Conservation (phyloP, 2,888 invertebrate species). For the Cryptus viduatorius region DNA sequence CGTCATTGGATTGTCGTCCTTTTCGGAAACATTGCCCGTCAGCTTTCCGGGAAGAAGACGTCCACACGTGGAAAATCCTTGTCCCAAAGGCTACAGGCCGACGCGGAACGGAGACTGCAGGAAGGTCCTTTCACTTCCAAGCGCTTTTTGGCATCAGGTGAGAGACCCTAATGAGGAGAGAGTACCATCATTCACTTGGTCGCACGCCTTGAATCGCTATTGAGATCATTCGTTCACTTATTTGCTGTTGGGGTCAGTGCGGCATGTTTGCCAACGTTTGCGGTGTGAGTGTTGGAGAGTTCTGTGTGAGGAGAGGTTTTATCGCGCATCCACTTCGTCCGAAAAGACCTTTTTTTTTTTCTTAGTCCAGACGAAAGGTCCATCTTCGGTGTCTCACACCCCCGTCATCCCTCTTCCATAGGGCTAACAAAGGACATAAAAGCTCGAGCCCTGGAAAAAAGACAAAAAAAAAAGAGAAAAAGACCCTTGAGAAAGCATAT, state of each 20-base stretch:
- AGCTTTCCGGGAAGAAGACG: constrained; percentile 49
- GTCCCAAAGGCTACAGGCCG: constrained; percentile 49
- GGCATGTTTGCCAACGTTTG: neutral
- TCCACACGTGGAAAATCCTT: constrained; percentile 32
- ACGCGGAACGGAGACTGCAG: constrained; percentile 37
- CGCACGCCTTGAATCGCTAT: constrained; percentile 29
- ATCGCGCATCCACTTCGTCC: constrained; percentile 34
- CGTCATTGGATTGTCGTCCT: neutral
- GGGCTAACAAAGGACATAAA: constrained; percentile 63
- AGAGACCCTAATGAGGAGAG: constrained; percentile 54
- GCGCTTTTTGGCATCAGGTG: constrained; percentile 44
- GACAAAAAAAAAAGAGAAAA: constrained; percentile 2
- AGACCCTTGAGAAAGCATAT: constrained; percentile 59
- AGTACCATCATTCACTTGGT: constrained; percentile 48
- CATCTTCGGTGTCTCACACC: constrained; percentile 32
- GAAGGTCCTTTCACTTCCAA: neutral
- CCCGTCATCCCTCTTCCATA: constrained; percentile 43
- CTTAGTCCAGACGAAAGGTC: constrained; percentile 15
- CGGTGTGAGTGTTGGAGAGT: neutral
- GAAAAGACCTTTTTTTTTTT: constrained; percentile 27
- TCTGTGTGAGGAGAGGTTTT: constrained; percentile 30
- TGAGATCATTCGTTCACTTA: constrained; percentile 3
- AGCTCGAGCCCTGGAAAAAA: constrained; percentile 43
- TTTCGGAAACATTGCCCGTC: constrained; percentile 1
- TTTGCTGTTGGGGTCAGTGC: constrained; percentile 16